Conservation (phyloP, 2,888 invertebrate species). For the Galerucella nymphaeae region DNA sequence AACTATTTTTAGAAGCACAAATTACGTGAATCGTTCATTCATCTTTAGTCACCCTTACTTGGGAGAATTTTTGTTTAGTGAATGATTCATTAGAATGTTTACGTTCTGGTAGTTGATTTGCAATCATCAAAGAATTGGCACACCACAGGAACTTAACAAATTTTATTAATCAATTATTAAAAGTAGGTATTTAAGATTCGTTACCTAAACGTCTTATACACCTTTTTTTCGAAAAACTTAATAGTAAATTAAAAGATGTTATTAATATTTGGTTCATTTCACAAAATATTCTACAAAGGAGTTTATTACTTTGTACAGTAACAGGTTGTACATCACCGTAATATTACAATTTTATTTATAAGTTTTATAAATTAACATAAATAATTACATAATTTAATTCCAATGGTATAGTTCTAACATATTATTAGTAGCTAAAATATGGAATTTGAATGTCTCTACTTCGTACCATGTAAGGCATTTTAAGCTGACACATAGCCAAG, state of each 20-base stretch:
- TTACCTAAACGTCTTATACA: conserved; percentile 33
- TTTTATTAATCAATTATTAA: conserved; percentile 38
- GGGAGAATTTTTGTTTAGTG: too few relatives aligned
- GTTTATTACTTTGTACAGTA: conserved; percentile 53
- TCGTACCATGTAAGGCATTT: conserved; percentile 2
- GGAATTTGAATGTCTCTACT: conserved; percentile 35
- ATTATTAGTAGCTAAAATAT: conserved; percentile 49
- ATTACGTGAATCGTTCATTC: too few relatives aligned
- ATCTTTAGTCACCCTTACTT: too few relatives aligned
- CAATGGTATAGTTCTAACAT: conserved; percentile 45
- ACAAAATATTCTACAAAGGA: conserved; percentile 43
- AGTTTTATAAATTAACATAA: conserved; percentile 51
- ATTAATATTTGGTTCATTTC: conserved; percentile 42
- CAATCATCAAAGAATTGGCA: conserved; percentile 27
- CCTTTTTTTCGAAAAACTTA: conserved; percentile 31
- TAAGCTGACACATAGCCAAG: conserved; percentile 11
- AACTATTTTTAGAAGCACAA: too few relatives aligned
- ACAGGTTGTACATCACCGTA: conserved; percentile 51
- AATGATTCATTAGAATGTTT: too few relatives aligned
- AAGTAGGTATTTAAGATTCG: conserved; percentile 31
- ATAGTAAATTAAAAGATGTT: conserved; percentile 38
- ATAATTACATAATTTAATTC: conserved; percentile 50
- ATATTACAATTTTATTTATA: conserved; percentile 46
- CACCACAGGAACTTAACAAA: conserved; percentile 37
- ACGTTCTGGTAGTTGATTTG: too few relatives aligned